Evolutionary conservation across 2,888 invertebrate genomes (phyloP), one percentile per base, ranked within the genome.

Genomic region (Chaetogeoica ovagalla): DNA sequence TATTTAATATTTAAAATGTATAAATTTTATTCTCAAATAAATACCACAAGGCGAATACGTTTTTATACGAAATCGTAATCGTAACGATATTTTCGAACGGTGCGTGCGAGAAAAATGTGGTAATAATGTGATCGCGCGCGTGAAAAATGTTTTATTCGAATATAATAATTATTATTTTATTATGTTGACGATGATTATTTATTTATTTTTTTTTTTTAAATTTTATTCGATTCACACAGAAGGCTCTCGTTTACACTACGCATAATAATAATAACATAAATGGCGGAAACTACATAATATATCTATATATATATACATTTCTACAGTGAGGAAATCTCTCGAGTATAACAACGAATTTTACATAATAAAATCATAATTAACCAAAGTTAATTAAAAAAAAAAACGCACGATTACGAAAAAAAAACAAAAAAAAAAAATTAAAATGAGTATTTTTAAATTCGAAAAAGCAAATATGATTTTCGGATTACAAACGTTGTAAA

Each of bases 181-280:
- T 43, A 6, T 6, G 9, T 43, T 43, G 7, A 9, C 43, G 43
- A 9, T 43, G 37, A 70, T 39, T 19, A 37, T 62, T 77, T 77
- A 74, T 60, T 43, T 39, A 39, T 39, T 9, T 43, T 43, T 43
- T 43, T 2, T 43, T 43, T 43, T 2, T 2, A 30, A 30, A 65
- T 63, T 5, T 63, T 30, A 63, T 77, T 76, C 69, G 68, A 77
- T 77, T 77, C 77, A 77, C 77, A 77, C 62, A 77, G 77, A 70
- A 77, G 69, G 62, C 69, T 69, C 68, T 69, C 69, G 66, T 69
- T 69, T 69, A 75, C 69, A 62, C 19, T 62, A 30, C 30, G 30
- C 4, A 30, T 30, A 30, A 30, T 30, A 30, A 30, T 30, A 30
- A 30, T 30, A 30, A 69, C n/a, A n/a, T 60, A 30, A 69, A 55